phyloP scores from a whole-genome alignment of 1,140 invertebrate genomes.

The Musca domestica region DNA sequence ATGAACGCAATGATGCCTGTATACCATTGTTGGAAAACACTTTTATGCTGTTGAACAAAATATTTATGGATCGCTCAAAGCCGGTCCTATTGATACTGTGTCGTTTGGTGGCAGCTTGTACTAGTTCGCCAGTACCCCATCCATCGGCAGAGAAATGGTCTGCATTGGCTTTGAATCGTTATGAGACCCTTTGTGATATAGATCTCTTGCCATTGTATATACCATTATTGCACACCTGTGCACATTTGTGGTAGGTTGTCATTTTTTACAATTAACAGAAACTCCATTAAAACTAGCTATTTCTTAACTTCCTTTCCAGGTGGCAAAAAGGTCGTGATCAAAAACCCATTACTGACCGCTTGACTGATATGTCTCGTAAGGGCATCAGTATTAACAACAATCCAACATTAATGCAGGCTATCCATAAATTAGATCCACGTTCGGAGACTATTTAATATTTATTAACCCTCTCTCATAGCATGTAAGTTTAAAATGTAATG shows the following conservation, averaged over 20 bases:
- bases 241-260: slow-evolving; percentile 62
- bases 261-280: neutral
- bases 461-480: too few species aligned
- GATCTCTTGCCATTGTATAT: slow-evolving; percentile 66
- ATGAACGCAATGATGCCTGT: slow-evolving; percentile 64
- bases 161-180: slow-evolving; percentile 65
- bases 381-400: slow-evolving; percentile 63
- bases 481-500: too few species aligned
- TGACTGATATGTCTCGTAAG: slow-evolving; percentile 60
- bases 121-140: slow-evolving; percentile 57
- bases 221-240: slow-evolving; percentile 67
- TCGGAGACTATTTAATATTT: slow-evolving; percentile 44
- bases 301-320: slow-evolving; percentile 50
- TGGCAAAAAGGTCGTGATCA: slow-evolving; percentile 65
- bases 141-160: slow-evolving; percentile 67
- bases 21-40: slow-evolving; percentile 67
- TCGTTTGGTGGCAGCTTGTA: slow-evolving; percentile 62
- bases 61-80: slow-evolving; percentile 68
- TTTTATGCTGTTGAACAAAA: slow-evolving; percentile 71
- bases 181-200: slow-evolving; percentile 65
- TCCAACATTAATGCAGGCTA: slow-evolving; percentile 60
- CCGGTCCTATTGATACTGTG: slow-evolving; percentile 70
- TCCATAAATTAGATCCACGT: slow-evolving; percentile 56
- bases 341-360: slow-evolving; percentile 60
- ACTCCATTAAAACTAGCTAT: neutral